Conservation (phyloP, 2,797 vertebrate genomes). For the Trichosurus vulpecula region DNA sequence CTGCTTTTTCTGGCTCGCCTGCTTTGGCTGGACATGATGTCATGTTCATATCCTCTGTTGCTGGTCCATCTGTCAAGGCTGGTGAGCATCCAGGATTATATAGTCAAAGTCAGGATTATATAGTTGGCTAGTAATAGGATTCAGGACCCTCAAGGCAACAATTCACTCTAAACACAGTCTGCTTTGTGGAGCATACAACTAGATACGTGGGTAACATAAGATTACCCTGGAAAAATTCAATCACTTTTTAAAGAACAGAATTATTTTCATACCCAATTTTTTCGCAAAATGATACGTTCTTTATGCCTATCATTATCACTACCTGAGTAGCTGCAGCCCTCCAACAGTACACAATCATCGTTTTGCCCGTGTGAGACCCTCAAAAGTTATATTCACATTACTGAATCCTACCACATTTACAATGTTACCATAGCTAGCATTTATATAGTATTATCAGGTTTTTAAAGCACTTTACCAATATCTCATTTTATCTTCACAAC, state of each 20-base stretch:
- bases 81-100: constrained; percentile 75
- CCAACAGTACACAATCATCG: constrained; percentile 24
- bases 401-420: constrained; percentile 39
- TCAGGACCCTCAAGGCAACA: neutral
- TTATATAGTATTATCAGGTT: neutral
- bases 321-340: neutral
- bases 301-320: constrained; percentile 44
- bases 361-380: neutral
- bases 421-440: neutral
- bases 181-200: neutral
- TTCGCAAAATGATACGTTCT: constrained; percentile 41
- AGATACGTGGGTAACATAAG: neutral
- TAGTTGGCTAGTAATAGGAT: neutral
- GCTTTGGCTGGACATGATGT: constrained; percentile 67
- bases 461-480: neutral
- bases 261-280: constrained; percentile 10
- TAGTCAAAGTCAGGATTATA: constrained; percentile 22
- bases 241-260: neutral
- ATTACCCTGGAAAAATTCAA: constrained; percentile 28
- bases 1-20: constrained; percentile 68
- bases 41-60: constrained; percentile 64
- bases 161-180: neutral
- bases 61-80: constrained; percentile 72
- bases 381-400: constrained; percentile 4
- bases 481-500: neutral